Conservation (phyloP, 2,113 vertebrate genomes). For the Climacteris rufus region DNA sequence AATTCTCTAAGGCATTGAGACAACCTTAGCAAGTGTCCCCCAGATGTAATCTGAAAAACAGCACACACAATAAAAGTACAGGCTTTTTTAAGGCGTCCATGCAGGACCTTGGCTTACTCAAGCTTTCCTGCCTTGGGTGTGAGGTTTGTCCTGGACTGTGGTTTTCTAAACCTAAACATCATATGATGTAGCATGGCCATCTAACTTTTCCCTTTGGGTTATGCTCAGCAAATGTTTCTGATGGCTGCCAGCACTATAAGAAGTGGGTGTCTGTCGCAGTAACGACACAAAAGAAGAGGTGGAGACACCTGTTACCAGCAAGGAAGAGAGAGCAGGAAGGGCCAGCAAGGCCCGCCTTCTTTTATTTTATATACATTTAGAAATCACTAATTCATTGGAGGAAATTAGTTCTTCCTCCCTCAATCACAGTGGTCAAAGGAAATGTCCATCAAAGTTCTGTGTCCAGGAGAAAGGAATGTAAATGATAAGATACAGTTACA, state of each 20-base stretch:
- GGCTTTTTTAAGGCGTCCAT: rapidly evolving
- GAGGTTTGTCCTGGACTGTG: neutral
- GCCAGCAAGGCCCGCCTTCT: too few relatives aligned
- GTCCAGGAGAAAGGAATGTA: too few relatives aligned
- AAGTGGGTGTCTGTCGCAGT: too few relatives aligned
- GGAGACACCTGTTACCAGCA: too few relatives aligned
- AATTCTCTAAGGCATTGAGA: neutral
- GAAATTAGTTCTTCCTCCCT: too few relatives aligned
- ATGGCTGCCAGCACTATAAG: neutral
- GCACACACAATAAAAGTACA: neutral
- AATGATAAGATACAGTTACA: too few relatives aligned
- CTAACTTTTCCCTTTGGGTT: neutral
- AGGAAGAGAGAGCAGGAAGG: too few relatives aligned
- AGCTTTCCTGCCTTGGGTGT: neutral
- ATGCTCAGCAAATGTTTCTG: neutral
- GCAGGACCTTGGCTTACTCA: rapidly evolving
- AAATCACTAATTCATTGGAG: too few relatives aligned
- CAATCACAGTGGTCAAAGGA: too few relatives aligned
- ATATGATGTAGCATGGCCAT: neutral
- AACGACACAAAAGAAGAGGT: too few relatives aligned
- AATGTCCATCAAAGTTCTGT: too few relatives aligned
- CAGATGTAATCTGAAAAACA: neutral
- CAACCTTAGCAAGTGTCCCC: neutral
- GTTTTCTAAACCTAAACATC: neutral
- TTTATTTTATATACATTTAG: too few relatives aligned